Base-by-base conservation (phyloP, 2,888 invertebrate species). In the Cephus pulcher region DNA sequence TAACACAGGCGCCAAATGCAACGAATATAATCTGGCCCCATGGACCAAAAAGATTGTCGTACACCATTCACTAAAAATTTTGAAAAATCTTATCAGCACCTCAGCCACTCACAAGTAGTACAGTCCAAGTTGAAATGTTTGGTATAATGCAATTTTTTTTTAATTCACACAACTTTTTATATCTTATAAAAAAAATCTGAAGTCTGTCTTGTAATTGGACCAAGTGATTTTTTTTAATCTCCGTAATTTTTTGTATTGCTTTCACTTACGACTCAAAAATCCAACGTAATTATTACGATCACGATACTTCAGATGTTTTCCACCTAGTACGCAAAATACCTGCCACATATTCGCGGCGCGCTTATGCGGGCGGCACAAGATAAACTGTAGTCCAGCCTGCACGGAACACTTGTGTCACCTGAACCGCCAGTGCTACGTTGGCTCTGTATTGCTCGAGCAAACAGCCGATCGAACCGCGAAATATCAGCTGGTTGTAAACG, bases 1-100 rank as follows among this genome's bases (percentile, higher is more conserved):
- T 77, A 73, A 87, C 82, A 40, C 86, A 82, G 68, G 89, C 88
- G 69, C 89, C 90, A 77, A 88, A 86, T 35, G 85, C 87, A 79
- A 91, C 86, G 78, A 92, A 77, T 79, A 91, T 77, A 75, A 91
- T 83, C 79, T 84, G 90, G 87, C 91, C 92, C 90, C 88, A 88
- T 30, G 90, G 90, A 88, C 91, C 91, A 83, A 90, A 86, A 70
- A 88, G 33, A 73, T 85, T 85, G 81, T 87, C 86, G 89, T 86
- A 81, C 88, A 89, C 87, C 91, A 91, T 91, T 91, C 90, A 91
- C 91, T 90, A 85, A 15, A 85, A 80, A 75, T 37, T 69, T 23
- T 34, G 32, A 80, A 32, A 35, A 71, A 34, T 35, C n/a, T 33
- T 33, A 68, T 40, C 15, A 73, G 34, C n/a, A 75, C 73, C 12